These are phyloP conservation scores for Nipponia nippon DNA, from an alignment of 2,113 vertebrate genomes.

Conservation along the genomic window DNA sequence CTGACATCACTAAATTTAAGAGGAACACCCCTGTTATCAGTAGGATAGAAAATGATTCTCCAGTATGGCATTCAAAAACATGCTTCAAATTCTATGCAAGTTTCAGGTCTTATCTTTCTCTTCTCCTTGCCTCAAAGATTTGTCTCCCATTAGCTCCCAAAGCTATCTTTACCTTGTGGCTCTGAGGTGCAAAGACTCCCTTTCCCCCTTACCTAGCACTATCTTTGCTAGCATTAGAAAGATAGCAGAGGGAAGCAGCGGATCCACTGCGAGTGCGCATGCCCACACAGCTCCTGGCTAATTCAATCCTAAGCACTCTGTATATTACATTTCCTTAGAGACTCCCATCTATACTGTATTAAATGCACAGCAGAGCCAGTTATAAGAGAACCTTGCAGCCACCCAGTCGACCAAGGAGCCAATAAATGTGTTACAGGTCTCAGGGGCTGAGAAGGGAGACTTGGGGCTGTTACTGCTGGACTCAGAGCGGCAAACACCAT, in stretches of 20 bases:
- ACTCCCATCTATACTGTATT: background rate
- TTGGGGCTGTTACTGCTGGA: background rate
- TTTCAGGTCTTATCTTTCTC: background rate
- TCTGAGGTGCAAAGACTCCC: background rate
- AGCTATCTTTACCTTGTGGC: background rate
- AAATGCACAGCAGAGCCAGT: background rate
- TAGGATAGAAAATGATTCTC: background rate
- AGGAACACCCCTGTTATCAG: background rate
- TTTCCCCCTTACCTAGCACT: background rate
- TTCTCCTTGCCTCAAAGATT: background rate
- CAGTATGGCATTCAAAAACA: background rate
- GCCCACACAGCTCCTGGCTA: background rate
- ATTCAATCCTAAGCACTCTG: background rate
- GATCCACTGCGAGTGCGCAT: fast-evolving
- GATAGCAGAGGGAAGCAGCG: background rate
- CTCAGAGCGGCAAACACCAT: fast-evolving
- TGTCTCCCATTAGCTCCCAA: background rate
- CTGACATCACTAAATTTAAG: background rate
- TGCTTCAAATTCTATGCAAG: background rate
- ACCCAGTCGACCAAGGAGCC: background rate
- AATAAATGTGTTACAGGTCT: background rate
- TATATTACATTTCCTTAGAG: background rate
- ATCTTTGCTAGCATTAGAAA: background rate
- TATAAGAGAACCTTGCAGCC: background rate
- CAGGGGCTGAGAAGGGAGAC: background rate